Conservation (phyloP, 2,888 invertebrate genomes). For the Cheilosia grossa region DNA sequence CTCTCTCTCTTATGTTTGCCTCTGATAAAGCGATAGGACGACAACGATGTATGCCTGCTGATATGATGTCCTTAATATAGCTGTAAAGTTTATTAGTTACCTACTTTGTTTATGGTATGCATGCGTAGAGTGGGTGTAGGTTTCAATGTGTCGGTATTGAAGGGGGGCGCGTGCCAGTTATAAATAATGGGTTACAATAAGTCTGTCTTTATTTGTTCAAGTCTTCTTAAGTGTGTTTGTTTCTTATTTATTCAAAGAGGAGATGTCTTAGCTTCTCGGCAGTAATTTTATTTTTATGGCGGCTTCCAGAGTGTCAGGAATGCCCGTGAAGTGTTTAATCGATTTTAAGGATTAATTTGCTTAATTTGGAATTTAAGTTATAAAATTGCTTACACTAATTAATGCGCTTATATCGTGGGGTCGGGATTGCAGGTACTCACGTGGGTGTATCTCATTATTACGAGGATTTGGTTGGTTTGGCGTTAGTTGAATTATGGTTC, state of each 20-base stretch:
- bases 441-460: background rate
- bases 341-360: constrained; percentile 64
- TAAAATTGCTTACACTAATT: constrained; percentile 61
- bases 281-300: constrained; percentile 33
- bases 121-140: constrained; percentile 19
- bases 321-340: constrained; percentile 42
- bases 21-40: constrained; percentile 8
- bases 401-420: constrained; percentile 26
- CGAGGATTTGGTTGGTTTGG: background rate
- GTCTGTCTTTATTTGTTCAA: background rate
- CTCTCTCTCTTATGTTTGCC: constrained; percentile 16
- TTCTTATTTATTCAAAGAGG: constrained; percentile 49
- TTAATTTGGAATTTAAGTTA: constrained; percentile 56
- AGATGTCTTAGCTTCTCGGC: constrained; percentile 1
- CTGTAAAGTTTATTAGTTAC: constrained; percentile 73
- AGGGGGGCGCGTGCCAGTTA: constrained; percentile 16
- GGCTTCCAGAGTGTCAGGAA: constrained; percentile 12
- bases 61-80: constrained; percentile 73
- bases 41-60: constrained; percentile 59
- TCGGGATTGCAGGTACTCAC: background rate
- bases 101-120: constrained; percentile 64
- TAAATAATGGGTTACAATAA: constrained; percentile 48
- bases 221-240: constrained; percentile 44
- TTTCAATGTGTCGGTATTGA: constrained; percentile 9
- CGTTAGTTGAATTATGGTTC: no score